Evolutionary conservation across 2,113 vertebrate genomes (phyloP).

Genomic region (Theristicus caerulescens): DNA sequence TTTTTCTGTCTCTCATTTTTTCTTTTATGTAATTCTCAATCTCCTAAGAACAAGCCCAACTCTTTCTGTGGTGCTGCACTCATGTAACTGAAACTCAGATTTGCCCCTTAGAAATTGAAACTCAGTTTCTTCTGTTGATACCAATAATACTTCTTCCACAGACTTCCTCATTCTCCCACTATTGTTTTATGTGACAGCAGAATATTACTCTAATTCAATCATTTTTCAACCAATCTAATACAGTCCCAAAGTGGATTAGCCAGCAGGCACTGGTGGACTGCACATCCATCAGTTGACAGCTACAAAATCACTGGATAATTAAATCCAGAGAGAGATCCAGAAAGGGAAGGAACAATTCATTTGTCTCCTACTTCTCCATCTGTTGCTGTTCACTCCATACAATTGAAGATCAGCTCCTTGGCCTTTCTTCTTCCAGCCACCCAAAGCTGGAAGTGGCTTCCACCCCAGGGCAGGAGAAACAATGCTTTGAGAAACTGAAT

Average conservation of each 20-base stretch:
- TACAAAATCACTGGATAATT: constrained; percentile 35
- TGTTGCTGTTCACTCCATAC: not conserved
- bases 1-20: not conserved
- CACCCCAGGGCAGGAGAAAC: not conserved
- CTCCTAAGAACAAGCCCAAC: not conserved
- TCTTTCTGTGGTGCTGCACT: not conserved
- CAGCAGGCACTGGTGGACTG: constrained; percentile 10
- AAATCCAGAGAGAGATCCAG: constrained; percentile 40
- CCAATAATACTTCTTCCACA: not conserved
- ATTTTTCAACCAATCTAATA: constrained; percentile 38
- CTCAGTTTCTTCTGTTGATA: not conserved
- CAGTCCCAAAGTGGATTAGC: constrained; percentile 27
- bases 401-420: not conserved
- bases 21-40: not conserved
- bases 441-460: not conserved
- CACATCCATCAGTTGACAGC: not conserved
- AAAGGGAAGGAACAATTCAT: constrained; percentile 30
- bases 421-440: not conserved
- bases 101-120: not conserved
- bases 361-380: constrained; percentile 3
- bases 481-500: not conserved
- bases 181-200: constrained; percentile 4
- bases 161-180: constrained; percentile 17
- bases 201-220: constrained; percentile 19
- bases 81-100: not conserved